These are phyloP conservation scores for Macrostomum lignano DNA, from an alignment of 1,140 invertebrate genomes.

Conservation along the genomic window DNA sequence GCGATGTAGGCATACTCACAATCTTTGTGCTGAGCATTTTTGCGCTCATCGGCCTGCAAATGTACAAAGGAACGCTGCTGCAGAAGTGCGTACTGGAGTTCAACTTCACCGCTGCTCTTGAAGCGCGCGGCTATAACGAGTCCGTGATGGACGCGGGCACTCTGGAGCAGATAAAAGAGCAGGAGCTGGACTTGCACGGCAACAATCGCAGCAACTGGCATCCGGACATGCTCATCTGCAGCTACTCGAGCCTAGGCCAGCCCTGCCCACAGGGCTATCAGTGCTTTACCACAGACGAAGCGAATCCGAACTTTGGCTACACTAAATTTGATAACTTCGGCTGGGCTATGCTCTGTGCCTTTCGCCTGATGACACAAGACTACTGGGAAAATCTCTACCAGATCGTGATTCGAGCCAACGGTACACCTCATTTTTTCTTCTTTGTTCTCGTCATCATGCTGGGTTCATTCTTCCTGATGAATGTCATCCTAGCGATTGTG, in stretches of 20 bases:
- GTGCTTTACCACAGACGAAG: constrained; percentile 34
- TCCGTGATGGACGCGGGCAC: no score
- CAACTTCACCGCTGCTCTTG: no score
- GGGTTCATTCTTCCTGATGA: constrained; percentile 88
- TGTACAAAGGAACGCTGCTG: constrained; percentile 83
- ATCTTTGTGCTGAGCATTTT: constrained; percentile 94
- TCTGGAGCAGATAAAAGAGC: no score
- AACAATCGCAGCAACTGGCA: not conserved
- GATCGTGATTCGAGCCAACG: constrained; percentile 2
- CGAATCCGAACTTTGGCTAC: constrained; percentile 82
- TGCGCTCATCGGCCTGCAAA: constrained; percentile 82
- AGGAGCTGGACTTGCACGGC: no score
- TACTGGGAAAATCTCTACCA: constrained; percentile 56
- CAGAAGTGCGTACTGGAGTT: constrained; percentile 79
- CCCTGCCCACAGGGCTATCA: not conserved
- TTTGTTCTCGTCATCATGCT: constrained; percentile 58
- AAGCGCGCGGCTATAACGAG: no score
- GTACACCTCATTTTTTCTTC: constrained; percentile 41
- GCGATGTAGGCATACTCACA: constrained; percentile 94
- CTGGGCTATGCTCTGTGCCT: constrained; percentile 74
- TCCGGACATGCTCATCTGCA: not conserved
- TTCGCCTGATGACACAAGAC: constrained; percentile 85
- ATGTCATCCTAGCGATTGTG: constrained; percentile 92
- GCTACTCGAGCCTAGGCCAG: not conserved
- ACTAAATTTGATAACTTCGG: constrained; percentile 90